Evolutionary conservation across 2,113 vertebrate species (phyloP), one percentile per base, ranked within the genome.

Genomic region (Sander lucioperca): DNA sequence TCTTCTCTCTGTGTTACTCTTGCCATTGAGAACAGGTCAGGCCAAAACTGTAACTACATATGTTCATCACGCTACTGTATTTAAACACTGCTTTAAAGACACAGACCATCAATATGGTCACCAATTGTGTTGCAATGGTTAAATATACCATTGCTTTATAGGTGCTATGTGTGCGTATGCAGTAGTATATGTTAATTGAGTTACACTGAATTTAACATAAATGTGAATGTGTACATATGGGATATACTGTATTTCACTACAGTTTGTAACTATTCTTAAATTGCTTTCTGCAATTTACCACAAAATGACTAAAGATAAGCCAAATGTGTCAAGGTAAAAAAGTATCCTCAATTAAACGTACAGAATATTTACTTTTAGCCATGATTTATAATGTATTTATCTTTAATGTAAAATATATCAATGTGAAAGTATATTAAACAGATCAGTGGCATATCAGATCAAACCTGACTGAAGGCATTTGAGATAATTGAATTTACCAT

Each of bases 21-120:
- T 81, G 88, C 74, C 87, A 87, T 82, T 84, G 85, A 88, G 90
- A 53, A 14, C 30, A 48, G 64, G 78, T 77, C 72, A 53, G 7
- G 65, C 74, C 80, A 87, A 75, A 93, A 87, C 79, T 88, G 82
- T 91, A 91, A 85, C 80, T 90, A 89, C 82, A 91, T 77, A 82
- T 89, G 79, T 86, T 59, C 80, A 84, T 87, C 83, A 84, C 21
- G 30, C 73, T 79, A 67, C 79, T 33, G 62, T 80, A 57, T 90
- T 92, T 82, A 92, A 91, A 63, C 59, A 67, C 47, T 4, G 64
- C 71, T 81, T 61, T 61, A 88, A 86, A 84, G 65, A 63, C 61
- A 74, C 48, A 69, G 18, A 27, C 18, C 62, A 67, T 64, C n/a
- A 6, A 21, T 43, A 48, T 62, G 33, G 45, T 21, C 48, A 58